Percentiles rank a stretch among this genome's conserved stretches.
These are phyloP conservation scores for Dysmachus trigonus DNA, from an alignment of 2,888 invertebrate species.

Conservation along the genomic window DNA sequence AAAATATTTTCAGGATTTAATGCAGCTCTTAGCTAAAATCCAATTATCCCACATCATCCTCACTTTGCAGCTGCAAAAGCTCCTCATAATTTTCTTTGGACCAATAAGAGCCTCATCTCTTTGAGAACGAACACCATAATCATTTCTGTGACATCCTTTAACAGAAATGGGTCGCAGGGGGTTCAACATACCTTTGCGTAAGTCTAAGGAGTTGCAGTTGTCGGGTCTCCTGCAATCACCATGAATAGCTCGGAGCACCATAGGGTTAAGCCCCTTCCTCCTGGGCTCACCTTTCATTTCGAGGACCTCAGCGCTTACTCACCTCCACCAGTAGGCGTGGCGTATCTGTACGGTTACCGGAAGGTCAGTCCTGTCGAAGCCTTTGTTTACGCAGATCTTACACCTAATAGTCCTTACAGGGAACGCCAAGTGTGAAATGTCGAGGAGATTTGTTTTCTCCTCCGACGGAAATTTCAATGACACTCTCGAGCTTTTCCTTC, in stretches of 20 bases:
- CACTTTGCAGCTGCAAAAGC: neutral
- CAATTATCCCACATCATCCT: neutral
- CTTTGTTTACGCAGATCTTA: conserved; percentile 16
- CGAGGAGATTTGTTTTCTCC: conserved; percentile 45
- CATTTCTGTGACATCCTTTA: neutral
- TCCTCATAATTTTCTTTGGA: neutral
- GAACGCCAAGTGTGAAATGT: conserved; percentile 44
- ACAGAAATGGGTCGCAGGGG: neutral
- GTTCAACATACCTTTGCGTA: neutral
- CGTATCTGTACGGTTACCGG: neutral
- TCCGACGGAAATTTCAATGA: conserved; percentile 44
- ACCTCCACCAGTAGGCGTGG: neutral
- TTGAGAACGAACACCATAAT: neutral
- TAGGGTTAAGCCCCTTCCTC: neutral
- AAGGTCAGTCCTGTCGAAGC: conserved; percentile 11
- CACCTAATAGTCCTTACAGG: neutral
- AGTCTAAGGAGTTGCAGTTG: neutral
- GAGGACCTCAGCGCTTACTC: neutral
- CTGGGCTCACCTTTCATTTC: neutral
- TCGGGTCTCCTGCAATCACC: neutral
- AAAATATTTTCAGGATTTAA: neutral
- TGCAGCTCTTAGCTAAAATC: neutral
- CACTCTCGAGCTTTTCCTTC: conserved; percentile 27
- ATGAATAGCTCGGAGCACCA: neutral
- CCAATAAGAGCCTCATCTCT: neutral